Evolutionary conservation across 1,140 invertebrate species (phyloP), one percentile per base, ranked within the genome.

Genomic region (Saccostrea cuccullata): DNA sequence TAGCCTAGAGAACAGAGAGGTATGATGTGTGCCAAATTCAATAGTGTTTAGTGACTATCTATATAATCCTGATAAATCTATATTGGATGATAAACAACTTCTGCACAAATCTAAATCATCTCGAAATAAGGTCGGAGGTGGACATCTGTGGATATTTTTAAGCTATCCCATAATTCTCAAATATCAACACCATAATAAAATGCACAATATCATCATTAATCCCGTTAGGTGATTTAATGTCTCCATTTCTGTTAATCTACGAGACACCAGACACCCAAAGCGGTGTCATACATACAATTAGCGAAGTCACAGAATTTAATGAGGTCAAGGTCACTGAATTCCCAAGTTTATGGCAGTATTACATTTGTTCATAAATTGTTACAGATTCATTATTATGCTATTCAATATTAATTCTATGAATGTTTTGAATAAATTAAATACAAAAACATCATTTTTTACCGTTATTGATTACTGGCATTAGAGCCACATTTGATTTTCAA

Each of bases 51-150:
- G 13, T 64, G 5, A 20, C 58, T n/a, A 64, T 64, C 58, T n/a
- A 20, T n/a, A 17, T 13, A 20, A 60, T 60, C 58, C 20, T 64
- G 58, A n/a, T 64, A 64, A n/a, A 64, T 64, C 58, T 64, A 64
- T 15, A 64, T 64, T 64, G 17, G 17, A 64, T 20, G 58, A 64
- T 64, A 64, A 6, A 20, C 15, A 6, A 64, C 17, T 64, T 64
- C 58, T n/a, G n/a, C 58, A 64, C 58, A 64, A 17, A 64, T 64
- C 58, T 64, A 64, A 64, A 64, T 64, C 58, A 64, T 64, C 58
- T n/a, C 0, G 17, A 17, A 64, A 64, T 64, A n/a, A 64, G 58
- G 17, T 20, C 15, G 58, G 58, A 64, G 58, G 58, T 64, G 58
- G 58, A 20, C 58, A 64, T 64, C n/a, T 20, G 58, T 15, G 58